These are phyloP conservation scores for Ictidomys tridecemlineatus DNA, from an alignment of 2,113 vertebrate genomes.

Conservation along the genomic window DNA sequence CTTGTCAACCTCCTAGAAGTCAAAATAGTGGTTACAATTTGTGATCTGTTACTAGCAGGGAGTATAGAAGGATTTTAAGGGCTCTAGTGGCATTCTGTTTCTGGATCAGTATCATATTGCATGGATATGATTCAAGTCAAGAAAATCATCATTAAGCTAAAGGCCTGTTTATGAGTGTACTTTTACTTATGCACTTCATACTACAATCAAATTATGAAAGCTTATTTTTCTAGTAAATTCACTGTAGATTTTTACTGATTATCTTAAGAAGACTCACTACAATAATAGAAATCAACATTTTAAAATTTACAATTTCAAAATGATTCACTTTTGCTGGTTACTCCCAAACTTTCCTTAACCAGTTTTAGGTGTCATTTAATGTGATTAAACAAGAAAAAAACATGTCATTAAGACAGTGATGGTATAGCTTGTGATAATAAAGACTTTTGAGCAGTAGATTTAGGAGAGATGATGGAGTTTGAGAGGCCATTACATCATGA, in stretches of 20 bases:
- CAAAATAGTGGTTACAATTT: no score
- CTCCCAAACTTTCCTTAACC: not conserved
- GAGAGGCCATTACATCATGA: conserved; percentile 49
- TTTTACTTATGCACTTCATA: not conserved
- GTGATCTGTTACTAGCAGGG: not conserved
- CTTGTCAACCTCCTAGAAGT: not conserved
- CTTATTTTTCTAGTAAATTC: not conserved
- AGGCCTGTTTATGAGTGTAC: not conserved
- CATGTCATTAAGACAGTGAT: not conserved
- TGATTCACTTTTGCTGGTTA: not conserved
- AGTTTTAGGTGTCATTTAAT: conserved; percentile 8
- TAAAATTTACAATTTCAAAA: not conserved
- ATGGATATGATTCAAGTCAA: not conserved
- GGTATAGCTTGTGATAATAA: not conserved
- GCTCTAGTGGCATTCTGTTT: not conserved
- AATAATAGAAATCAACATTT: not conserved
- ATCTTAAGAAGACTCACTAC: not conserved
- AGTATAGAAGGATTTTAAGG: not conserved
- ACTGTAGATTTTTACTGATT: not conserved
- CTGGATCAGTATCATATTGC: not conserved
- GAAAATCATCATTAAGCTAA: not conserved
- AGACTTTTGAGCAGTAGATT: conserved; percentile 39
- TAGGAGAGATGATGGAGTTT: conserved; percentile 79
- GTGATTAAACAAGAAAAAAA: not conserved
- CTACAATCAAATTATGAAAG: not conserved